These are phyloP conservation scores for Pipistrellus nathusii DNA, from an alignment of 2,797 vertebrate genomes.

Conservation along the genomic window DNA sequence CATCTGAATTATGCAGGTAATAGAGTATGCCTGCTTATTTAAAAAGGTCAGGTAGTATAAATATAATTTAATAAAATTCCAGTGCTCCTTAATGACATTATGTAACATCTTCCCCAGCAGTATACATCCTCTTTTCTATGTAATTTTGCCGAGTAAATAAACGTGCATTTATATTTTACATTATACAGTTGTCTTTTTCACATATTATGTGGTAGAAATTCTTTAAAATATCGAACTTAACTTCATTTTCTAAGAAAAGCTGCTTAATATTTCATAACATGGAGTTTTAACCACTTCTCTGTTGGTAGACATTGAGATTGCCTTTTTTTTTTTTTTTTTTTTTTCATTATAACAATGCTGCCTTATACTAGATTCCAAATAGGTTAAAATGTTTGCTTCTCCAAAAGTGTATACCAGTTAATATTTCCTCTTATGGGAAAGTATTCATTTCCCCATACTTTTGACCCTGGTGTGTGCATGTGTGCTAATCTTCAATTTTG, in stretches of 20 bases:
- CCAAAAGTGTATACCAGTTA: background rate
- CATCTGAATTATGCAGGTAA: background rate
- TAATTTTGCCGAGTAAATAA: background rate
- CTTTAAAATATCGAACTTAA: conserved; percentile 3
- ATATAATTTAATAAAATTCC: background rate
- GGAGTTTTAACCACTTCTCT: conserved; percentile 15
- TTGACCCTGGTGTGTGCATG: background rate
- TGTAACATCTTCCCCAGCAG: background rate
- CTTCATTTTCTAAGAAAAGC: background rate
- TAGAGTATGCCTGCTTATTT: background rate
- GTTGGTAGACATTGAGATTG: background rate
- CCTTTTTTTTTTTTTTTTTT: background rate
- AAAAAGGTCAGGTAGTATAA: conserved; percentile 35
- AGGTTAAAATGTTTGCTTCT: background rate
- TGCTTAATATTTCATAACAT: background rate
- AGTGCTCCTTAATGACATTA: background rate
- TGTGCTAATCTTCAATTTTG: background rate
- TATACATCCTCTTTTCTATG: background rate
- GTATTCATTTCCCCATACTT: background rate
- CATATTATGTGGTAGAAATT: background rate
- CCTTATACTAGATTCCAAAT: background rate
- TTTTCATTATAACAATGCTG: background rate
- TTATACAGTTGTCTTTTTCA: background rate
- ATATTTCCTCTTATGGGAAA: background rate
- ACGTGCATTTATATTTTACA: background rate